Conservation (phyloP, 2,797 vertebrate genomes). For the Typhlichthys eigenmanni region DNA sequence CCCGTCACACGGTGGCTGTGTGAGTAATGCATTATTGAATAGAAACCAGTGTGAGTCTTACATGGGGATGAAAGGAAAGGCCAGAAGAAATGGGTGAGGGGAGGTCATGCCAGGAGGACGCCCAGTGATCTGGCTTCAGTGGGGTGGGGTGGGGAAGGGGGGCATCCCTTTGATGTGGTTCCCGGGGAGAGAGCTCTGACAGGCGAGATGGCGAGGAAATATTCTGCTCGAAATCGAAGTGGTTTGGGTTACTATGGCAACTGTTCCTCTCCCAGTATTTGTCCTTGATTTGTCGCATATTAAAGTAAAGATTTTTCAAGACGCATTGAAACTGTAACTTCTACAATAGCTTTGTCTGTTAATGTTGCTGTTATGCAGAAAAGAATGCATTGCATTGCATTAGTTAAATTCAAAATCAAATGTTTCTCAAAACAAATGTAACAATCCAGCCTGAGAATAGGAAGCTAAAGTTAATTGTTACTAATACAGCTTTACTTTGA, state of each 20-base stretch:
- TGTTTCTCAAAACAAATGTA: background rate
- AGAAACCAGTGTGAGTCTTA: constrained; percentile 34
- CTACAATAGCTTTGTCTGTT: constrained; percentile 19
- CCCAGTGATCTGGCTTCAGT: background rate
- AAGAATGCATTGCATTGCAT: too few species aligned
- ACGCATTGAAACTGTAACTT: constrained; percentile 1
- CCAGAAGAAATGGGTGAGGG: constrained; percentile 33
- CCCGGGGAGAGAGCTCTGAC: constrained; percentile 35
- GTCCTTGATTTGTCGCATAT: background rate
- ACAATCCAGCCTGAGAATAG: background rate
- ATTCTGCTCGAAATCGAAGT: background rate
- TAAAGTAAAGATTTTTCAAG: background rate
- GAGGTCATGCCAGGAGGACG: constrained; percentile 46
- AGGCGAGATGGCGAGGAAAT: constrained; percentile 21
- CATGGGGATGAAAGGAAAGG: constrained; percentile 64
- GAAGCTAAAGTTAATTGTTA: too few species aligned
- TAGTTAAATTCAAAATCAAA: too few species aligned
- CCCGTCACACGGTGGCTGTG: constrained; percentile 18
- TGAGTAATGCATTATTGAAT: constrained; percentile 56
- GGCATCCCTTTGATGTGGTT: too few species aligned
- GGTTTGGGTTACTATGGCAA: background rate
- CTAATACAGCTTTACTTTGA: too few species aligned
- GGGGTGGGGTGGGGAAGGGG: too few species aligned
- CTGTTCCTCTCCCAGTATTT: background rate
- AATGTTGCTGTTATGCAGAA: background rate